These are phyloP conservation scores for Carapus acus DNA, from an alignment of 2,797 vertebrate genomes.

Conservation along the genomic window DNA sequence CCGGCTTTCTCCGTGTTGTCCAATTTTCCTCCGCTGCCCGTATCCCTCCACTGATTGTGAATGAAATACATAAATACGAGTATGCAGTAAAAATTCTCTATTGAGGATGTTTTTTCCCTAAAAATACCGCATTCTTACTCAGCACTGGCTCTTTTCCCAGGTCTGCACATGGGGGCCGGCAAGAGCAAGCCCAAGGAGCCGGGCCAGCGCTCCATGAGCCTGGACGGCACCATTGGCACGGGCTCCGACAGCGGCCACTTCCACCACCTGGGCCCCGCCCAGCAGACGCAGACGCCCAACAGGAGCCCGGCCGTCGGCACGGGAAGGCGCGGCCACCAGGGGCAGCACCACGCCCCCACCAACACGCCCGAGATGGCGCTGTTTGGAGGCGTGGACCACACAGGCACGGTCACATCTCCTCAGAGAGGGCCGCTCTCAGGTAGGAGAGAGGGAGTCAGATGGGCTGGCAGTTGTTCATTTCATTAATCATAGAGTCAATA, in stretches of 20 bases:
- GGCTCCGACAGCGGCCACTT: constrained; percentile 74
- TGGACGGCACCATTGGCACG: constrained; percentile 75
- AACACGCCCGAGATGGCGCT: constrained; percentile 81
- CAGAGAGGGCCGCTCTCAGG: constrained; percentile 75
- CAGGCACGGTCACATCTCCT: constrained; percentile 81
- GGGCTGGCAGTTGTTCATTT: too few relatives aligned
- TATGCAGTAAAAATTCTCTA: too few relatives aligned
- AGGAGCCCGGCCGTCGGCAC: constrained; percentile 77
- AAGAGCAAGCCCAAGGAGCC: constrained; percentile 95
- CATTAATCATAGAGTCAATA: too few relatives aligned
- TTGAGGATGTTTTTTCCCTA: background rate
- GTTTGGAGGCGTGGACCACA: constrained; percentile 88
- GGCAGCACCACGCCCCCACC: constrained; percentile 71
- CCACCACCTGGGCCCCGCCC: constrained; percentile 73
- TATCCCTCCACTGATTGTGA: too few relatives aligned
- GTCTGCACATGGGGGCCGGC: constrained; percentile 85
- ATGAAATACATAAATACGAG: too few relatives aligned
- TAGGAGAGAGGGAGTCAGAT: constrained; percentile 22
- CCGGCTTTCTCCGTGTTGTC: too few relatives aligned
- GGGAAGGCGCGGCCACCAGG: constrained; percentile 73
- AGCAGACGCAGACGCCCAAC: constrained; percentile 84
- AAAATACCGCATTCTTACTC: constrained; percentile 31
- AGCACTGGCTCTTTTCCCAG: constrained; percentile 49
- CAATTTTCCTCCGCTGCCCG: too few relatives aligned
- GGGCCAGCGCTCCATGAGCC: constrained; percentile 88